Evolutionary conservation across 2,113 vertebrate genomes (phyloP), one percentile per base, ranked within the genome.

Genomic region (Halichoerus grypus): DNA sequence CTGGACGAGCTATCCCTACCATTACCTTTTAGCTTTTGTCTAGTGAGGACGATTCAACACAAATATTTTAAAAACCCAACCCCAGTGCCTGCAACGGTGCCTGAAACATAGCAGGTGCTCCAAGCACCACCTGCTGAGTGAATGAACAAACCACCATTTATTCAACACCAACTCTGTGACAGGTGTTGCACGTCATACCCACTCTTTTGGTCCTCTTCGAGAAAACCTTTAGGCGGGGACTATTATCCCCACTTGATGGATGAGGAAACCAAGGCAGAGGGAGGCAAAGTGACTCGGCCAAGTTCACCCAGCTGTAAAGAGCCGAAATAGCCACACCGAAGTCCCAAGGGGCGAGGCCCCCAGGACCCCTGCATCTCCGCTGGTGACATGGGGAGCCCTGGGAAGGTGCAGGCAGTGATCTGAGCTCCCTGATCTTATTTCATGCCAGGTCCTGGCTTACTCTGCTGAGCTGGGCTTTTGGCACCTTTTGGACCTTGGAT

Each of bases 171-270:
- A 2, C 81, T 3, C 0, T 0, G 14, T 9, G 59, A 11, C 53
- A 1, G 5, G 31, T n/a, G 31, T 5, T 0, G 3, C 6, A 2
- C 19, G 8, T 51, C 1, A 10, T 0, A 1, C 28, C 51, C 5
- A 1, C 1, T 16, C 13, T 21, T 21, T 3, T 6, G 77, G 76
- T 42, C 13, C 13, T 16, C 55, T 21, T 46, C 2, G 11, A 31
- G 59, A 63, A 12, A 21, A 16, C 10, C 63, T 74, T 5, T 2
- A 79, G 63, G 51, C 57, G 31, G 5, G 49, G 57, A 16, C 53
- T 13, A 8, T 12, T 51, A 36, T 5, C 71, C 57, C 55, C 67
- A 14, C n/a, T 46, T 26, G 65, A 77, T 28, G 53, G 88, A 82
- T 7, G 39, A 39, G 76, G 65, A 92, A 71, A 80, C 53, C 0